Base-by-base conservation (phyloP, 2,888 invertebrate species). In the Ichneumon xanthorius region DNA sequence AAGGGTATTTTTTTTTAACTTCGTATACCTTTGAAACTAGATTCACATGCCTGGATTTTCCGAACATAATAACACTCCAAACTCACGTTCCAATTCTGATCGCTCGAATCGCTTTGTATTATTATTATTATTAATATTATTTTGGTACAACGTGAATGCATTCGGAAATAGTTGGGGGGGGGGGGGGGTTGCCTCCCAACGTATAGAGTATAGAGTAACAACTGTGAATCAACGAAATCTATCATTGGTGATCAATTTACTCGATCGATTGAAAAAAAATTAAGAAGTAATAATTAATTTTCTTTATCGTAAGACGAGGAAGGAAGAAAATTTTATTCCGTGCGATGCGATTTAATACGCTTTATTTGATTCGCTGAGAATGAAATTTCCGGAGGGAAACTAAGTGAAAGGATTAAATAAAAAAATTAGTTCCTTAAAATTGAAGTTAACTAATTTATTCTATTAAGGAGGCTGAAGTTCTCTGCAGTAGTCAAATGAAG, bases 111-210 rank as follows among this genome's bases (percentile, higher is more conserved):
- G 6, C 50, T 50, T 14, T 50, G 37, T 30, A 14, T 77, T 55
- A 75, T 76, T 40, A 68, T 78, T 22, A 61, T 50, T 50, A 7
- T 72, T 55, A 70, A 76, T 40, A 61, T 78, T 14, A 68, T 58
- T 72, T 45, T 33, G 50, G 40, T 4, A 77, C 33, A 67, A 45
- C 37, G 33, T 30, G 19, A 76, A 26, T 5, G 33, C 65, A 67
- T 78, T 77, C 16, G 33, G 37, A 11, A 48, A 45, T 72, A 48
- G 22, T n/a, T 14, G 33, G 22, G 22, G 22, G 22, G 22, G 22
- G 22, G 22, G 22, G 1, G 22, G 22, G 22, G 1, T 22, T 22
- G 22, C 22, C 22, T 1, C 22, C 14, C 14, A 26, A 22, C 58
- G 3, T 58, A 45, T 16, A 26, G 26, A 5, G 33, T 26, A 26